Evolutionary conservation across 1,140 invertebrate genomes (phyloP).

Genomic region (Muscidifurax raptorellus): DNA sequence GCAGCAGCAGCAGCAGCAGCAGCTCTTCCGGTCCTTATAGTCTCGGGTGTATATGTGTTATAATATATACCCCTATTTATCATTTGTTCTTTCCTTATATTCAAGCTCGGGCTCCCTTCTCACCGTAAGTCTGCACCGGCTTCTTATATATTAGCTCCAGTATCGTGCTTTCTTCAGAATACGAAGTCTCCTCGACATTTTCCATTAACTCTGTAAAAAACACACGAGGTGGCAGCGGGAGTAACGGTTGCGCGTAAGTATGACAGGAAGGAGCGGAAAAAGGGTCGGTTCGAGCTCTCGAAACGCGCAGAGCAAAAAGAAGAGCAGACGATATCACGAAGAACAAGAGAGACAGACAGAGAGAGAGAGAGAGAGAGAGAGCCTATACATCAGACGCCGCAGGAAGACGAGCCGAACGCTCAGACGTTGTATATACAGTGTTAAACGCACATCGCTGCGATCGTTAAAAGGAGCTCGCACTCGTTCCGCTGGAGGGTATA

Average conservation of each 20-base stretch:
- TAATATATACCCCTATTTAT: too few species aligned
- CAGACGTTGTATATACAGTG: too few species aligned
- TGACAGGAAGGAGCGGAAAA: not conserved
- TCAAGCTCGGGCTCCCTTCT: not conserved
- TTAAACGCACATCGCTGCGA: too few species aligned
- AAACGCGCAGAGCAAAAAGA: not conserved
- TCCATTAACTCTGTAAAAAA: not conserved
- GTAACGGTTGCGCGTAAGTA: not conserved
- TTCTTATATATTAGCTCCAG: too few species aligned
- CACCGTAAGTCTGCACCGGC: not conserved
- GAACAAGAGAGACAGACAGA: too few species aligned
- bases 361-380: too few species aligned
- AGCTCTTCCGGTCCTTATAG: too few species aligned
- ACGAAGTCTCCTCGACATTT: not conserved
- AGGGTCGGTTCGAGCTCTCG: not conserved
- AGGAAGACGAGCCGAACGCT: too few species aligned
- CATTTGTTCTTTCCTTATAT: not conserved
- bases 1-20: not conserved
- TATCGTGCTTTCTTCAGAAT: not conserved
- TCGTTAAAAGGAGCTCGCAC: too few species aligned
- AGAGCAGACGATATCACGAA: not conserved
- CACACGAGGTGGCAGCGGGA: not conserved
- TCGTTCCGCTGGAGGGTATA: not conserved
- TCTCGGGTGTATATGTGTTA: too few species aligned
- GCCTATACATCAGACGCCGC: too few species aligned